Percentiles rank a stretch among this genome's conserved stretches.
phyloP scores from a whole-genome alignment of 2,113 vertebrate genomes.

The Calonectris borealis region DNA sequence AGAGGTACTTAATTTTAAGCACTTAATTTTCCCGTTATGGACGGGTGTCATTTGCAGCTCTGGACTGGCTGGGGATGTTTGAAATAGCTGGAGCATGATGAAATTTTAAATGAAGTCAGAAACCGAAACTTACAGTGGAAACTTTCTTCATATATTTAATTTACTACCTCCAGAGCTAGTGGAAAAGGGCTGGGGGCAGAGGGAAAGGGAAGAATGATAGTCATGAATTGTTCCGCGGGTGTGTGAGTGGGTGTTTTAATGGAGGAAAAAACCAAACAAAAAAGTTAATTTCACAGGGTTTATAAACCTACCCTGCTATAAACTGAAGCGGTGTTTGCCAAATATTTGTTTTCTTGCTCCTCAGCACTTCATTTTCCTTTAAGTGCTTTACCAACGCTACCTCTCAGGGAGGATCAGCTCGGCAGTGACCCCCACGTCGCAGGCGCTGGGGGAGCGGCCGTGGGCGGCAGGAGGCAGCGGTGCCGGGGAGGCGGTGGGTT shows the following conservation, averaged over 20 bases:
- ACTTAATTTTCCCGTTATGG: conserved; percentile 5
- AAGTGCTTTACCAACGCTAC: not conserved
- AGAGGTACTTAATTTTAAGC: conserved; percentile 29
- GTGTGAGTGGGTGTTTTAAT: not conserved
- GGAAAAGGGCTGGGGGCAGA: conserved; percentile 28
- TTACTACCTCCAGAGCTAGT: conserved; percentile 3
- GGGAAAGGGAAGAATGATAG: not conserved
- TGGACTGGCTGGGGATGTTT: conserved; percentile 16
- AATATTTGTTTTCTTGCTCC: not conserved
- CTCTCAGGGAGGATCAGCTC: not conserved
- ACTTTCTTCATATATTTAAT: conserved; percentile 26
- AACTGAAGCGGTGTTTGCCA: not conserved
- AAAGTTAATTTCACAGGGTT: conserved; percentile 1
- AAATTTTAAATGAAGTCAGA: conserved; percentile 43
- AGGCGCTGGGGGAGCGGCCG: not conserved
- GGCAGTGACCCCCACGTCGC: rapidly evolving
- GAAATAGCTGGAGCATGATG: conserved; percentile 27
- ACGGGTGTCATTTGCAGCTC: not conserved
- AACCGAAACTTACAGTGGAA: conserved; percentile 41
- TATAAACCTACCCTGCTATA: not conserved
- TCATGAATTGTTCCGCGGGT: not conserved
- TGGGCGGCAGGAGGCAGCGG: rapidly evolving
- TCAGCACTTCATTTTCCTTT: not conserved
- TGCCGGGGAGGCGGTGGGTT: not conserved
- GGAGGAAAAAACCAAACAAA: not conserved